phyloP scores from a whole-genome alignment of 2,797 vertebrate genomes.

The Enteromius radiatus region DNA sequence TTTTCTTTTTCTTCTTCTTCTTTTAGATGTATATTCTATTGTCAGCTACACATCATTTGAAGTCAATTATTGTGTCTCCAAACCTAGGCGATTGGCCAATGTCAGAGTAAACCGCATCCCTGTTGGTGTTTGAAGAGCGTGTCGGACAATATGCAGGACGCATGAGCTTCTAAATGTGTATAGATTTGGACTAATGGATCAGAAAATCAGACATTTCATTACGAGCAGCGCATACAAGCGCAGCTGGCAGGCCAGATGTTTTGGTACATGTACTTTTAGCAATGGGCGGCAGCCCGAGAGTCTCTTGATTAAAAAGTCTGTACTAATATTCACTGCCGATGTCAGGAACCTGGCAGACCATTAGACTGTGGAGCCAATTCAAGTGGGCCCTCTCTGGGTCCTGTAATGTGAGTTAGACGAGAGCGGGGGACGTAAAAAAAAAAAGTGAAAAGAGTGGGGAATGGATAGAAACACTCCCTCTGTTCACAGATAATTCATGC shows the following conservation, averaged over 20 bases:
- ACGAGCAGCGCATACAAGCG: conserved; percentile 9
- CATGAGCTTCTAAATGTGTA: conserved; percentile 39
- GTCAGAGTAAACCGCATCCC: conserved; percentile 7
- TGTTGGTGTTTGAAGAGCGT: conserved; percentile 34
- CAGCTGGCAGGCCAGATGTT: conserved; percentile 60
- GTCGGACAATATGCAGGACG: conserved; percentile 36
- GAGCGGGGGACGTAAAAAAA: not conserved
- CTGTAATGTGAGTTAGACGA: conserved; percentile 34
- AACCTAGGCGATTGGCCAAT: not conserved
- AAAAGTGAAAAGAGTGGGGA: conserved; percentile 2
- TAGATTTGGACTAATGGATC: conserved; percentile 59
- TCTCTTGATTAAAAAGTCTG: conserved; percentile 63
- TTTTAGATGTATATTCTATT: not conserved
- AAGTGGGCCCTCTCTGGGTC: conserved; percentile 42
- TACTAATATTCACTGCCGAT: conserved; percentile 57
- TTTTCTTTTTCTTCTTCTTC: not conserved
- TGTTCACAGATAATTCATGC: conserved; percentile 55
- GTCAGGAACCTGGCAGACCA: conserved; percentile 57
- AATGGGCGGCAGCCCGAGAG: conserved; percentile 46
- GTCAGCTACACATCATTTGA: not conserved
- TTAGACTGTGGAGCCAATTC: conserved; percentile 56
- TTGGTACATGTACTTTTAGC: conserved; percentile 49
- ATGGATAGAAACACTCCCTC: conserved; percentile 35
- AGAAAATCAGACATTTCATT: conserved; percentile 59
- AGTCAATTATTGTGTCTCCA: not conserved